These are phyloP conservation scores for Cryptocephalus primarius DNA, from an alignment of 2,888 invertebrate species.

Conservation along the genomic window DNA sequence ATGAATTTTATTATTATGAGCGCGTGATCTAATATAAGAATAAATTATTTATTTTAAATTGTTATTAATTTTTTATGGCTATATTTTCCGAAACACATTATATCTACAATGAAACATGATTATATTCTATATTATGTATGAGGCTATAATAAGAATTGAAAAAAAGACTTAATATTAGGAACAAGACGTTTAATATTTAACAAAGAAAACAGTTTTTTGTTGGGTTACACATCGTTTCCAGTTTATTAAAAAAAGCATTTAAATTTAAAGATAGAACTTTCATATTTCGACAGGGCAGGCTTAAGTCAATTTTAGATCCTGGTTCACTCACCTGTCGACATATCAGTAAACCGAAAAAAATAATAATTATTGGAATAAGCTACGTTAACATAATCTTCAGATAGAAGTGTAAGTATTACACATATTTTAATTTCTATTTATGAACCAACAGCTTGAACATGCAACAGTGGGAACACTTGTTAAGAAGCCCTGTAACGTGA, in stretches of 20 bases:
- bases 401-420: no score
- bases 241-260: conserved; percentile 17
- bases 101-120: conserved; percentile 9
- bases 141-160: conserved; percentile 8
- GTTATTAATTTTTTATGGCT: conserved; percentile 13
- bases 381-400: no score
- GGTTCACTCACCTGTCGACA: no score
- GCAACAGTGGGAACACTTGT: no score
- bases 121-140: conserved; percentile 12
- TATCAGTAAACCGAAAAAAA: no score
- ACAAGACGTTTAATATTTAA: not conserved
- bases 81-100: conserved; percentile 10
- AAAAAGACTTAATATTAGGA: conserved; percentile 3
- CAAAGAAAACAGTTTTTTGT: not conserved
- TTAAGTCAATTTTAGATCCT: no score
- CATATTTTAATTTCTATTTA: no score
- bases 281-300: conserved; percentile 19
- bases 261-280: conserved; percentile 23
- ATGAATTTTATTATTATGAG: conserved; percentile 15
- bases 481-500: no score
- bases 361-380: no score
- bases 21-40: conserved; percentile 17
- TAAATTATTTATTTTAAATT: conserved; percentile 16
- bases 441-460: no score
- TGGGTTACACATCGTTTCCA: conserved; percentile 3